Evolutionary conservation across 2,888 invertebrate genomes (phyloP).

Genomic region (Heteropelma amictum): DNA sequence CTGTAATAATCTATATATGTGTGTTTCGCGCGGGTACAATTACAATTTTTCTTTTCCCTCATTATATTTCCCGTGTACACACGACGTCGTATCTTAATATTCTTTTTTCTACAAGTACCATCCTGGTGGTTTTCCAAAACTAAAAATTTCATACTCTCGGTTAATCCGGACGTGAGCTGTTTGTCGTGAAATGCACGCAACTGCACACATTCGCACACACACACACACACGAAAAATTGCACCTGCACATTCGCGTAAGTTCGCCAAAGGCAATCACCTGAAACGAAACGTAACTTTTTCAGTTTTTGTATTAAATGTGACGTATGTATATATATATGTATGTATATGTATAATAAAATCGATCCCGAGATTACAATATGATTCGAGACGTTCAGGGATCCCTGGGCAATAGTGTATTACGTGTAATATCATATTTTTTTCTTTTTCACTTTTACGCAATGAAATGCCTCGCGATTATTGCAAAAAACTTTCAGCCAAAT

Average conservation of each 20-base stretch:
- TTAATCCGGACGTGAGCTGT: slow-evolving; percentile 44
- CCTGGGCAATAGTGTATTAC: slow-evolving; percentile 21
- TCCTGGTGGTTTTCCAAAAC: slow-evolving; percentile 48
- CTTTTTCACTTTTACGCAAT: background rate
- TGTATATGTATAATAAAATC: slow-evolving; percentile 37
- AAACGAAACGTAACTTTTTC: slow-evolving; percentile 2
- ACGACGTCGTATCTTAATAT: slow-evolving; percentile 23
- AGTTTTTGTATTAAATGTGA: background rate
- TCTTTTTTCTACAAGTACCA: slow-evolving; percentile 20
- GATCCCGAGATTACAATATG: slow-evolving; percentile 40
- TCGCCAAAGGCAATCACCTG: slow-evolving; percentile 27
- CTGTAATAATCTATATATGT: slow-evolving; percentile 59
- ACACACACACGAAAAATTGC: slow-evolving; percentile 3
- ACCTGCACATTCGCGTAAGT: no score
- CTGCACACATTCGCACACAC: background rate
- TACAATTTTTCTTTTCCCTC: slow-evolving; percentile 12
- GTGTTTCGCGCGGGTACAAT: slow-evolving; percentile 55
- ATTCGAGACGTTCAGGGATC: slow-evolving; percentile 32
- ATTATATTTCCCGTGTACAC: slow-evolving; percentile 17
- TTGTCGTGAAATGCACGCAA: slow-evolving; percentile 6
- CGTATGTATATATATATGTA: background rate
- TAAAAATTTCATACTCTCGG: slow-evolving; percentile 42
- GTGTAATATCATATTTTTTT: background rate
- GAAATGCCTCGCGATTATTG: no score
- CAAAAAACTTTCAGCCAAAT: no score